A percentile compares a stretch with the other conserved stretches of the same genome.
Conservation (phyloP, 2,113 vertebrate species). For the Cyanistes caeruleus region DNA sequence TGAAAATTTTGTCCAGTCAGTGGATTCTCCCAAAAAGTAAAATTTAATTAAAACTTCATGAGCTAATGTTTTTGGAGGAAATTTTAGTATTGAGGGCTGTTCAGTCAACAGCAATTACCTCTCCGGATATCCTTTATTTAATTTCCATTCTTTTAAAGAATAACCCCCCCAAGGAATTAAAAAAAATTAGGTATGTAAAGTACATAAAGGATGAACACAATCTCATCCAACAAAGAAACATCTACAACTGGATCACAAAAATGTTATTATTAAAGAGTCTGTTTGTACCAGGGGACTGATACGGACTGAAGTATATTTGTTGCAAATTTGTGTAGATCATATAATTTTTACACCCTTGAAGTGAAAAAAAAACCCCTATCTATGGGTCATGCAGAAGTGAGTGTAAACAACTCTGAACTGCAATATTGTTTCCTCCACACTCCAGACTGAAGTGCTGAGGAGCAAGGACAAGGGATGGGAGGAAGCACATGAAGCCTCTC, state of each 20-base stretch:
- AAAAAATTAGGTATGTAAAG: not conserved
- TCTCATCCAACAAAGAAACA: not conserved
- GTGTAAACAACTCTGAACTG: not conserved
- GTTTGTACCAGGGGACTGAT: not conserved
- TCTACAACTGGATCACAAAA: not conserved
- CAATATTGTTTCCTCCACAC: not conserved
- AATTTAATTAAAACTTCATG: not conserved
- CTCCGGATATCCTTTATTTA: not conserved
- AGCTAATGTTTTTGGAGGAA: not conserved
- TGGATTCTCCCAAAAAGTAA: not conserved
- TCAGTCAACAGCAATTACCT: not conserved
- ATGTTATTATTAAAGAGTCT: not conserved
- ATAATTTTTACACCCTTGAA: not conserved
- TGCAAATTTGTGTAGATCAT: accelerated
- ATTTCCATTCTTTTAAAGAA: not conserved
- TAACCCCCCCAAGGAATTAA: not conserved
- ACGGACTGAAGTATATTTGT: not conserved
- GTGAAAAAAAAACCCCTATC: not conserved
- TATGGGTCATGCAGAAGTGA: not conserved
- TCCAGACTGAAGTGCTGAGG: not conserved
- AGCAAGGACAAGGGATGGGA: not conserved
- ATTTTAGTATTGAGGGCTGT: not conserved
- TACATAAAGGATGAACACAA: not conserved
- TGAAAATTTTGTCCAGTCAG: not conserved
- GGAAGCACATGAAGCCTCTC: not conserved